These are phyloP conservation scores for Odontophorus gujanensis DNA, from an alignment of 2,113 vertebrate species.

Conservation along the genomic window DNA sequence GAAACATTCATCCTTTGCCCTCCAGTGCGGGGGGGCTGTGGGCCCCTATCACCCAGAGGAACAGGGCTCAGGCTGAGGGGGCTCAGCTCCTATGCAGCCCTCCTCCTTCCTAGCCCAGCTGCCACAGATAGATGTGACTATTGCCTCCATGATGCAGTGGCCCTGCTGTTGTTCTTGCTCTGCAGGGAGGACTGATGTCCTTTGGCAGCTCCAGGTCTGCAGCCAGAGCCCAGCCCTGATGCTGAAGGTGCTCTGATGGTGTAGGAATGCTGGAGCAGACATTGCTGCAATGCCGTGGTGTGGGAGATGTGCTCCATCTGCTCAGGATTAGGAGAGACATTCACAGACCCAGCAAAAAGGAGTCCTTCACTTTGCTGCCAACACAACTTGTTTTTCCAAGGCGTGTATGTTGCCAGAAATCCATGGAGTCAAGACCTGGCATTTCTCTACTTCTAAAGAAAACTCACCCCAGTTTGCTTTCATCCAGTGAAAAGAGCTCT, in stretches of 20 bases:
- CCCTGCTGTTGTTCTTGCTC: neutral
- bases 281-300: neutral
- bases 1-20: neutral
- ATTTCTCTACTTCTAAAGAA: neutral
- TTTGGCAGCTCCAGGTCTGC: neutral
- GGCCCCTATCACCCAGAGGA: neutral
- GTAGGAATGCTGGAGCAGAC: neutral
- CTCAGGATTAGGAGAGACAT: constrained; percentile 1
- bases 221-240: neutral
- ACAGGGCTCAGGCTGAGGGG: neutral
- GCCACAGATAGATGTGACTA: neutral
- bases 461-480: constrained; percentile 23
- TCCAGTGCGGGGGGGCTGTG: neutral
- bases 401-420: constrained; percentile 28
- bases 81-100: neutral
- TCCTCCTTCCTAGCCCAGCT: neutral
- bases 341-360: constrained; percentile 10
- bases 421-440: constrained; percentile 10
- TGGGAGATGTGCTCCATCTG: neutral
- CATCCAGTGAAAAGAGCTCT: constrained; percentile 1
- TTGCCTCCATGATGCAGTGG: neutral
- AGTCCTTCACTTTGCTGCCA: constrained; percentile 36
- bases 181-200: neutral
- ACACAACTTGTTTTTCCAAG: constrained; percentile 56
- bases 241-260: accelerated